phyloP scores from a whole-genome alignment of 2,797 vertebrate genomes.

The Thripadectes ignobilis region DNA sequence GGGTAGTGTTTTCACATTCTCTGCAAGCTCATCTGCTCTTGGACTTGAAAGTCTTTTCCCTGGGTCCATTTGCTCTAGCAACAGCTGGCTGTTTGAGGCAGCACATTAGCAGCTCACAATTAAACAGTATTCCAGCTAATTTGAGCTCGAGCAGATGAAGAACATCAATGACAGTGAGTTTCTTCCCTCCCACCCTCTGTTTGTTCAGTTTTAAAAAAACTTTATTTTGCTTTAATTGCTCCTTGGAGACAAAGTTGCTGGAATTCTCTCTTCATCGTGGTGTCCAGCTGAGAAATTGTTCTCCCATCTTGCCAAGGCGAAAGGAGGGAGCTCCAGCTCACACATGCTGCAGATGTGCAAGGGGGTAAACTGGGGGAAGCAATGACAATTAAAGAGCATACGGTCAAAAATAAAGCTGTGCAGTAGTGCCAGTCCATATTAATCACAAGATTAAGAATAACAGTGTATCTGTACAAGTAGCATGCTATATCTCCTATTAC shows the following conservation, averaged over 20 bases:
- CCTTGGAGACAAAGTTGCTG: slow-evolving; percentile 42
- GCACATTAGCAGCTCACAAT: slow-evolving; percentile 51
- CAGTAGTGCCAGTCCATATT: slow-evolving; percentile 73
- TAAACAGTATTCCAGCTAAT: slow-evolving; percentile 55
- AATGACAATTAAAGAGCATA: slow-evolving; percentile 77
- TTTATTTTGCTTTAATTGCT: slow-evolving; percentile 57
- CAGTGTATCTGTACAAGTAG: slow-evolving; percentile 61
- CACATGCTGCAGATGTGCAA: slow-evolving; percentile 62
- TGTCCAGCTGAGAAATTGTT: slow-evolving; percentile 64
- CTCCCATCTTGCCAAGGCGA: slow-evolving; percentile 40
- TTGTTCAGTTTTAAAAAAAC: background rate
- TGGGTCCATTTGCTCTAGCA: background rate
- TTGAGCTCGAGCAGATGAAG: slow-evolving; percentile 28
- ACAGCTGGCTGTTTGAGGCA: slow-evolving; percentile 61
- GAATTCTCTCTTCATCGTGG: background rate
- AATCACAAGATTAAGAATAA: slow-evolving; percentile 76
- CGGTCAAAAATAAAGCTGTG: slow-evolving; percentile 78
- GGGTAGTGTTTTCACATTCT: slow-evolving; percentile 1
- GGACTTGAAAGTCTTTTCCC: slow-evolving; percentile 9
- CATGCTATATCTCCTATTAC: slow-evolving; percentile 65
- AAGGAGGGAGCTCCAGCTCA: background rate
- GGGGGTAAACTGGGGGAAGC: slow-evolving; percentile 51
- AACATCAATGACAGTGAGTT: background rate
- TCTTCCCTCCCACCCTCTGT: slow-evolving; percentile 9
- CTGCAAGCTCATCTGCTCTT: slow-evolving; percentile 17